Base-by-base conservation (phyloP, 2,113 vertebrate genomes). In the Gavialis gangeticus region DNA sequence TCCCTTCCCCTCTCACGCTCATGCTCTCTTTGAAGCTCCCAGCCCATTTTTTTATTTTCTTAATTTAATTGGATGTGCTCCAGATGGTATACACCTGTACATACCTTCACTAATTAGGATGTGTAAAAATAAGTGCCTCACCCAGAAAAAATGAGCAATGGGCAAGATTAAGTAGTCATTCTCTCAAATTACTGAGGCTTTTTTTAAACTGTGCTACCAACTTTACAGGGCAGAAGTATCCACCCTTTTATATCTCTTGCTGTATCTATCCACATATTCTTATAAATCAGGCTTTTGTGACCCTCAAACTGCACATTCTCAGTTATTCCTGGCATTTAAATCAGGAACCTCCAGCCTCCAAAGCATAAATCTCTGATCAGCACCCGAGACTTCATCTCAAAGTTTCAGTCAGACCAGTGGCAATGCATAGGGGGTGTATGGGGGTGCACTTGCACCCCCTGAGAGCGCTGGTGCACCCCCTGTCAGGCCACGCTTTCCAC, bases 21-120 rank as follows among this genome's bases (percentile, higher is more conserved):
- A 21, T 57, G 3, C 21, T 82, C 62, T 88, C 60, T 4, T 0
- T 1, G 0, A 76, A 22, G 64, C 24, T 84, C 66, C 22, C 64
- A 84, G 75, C 13, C 21, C 3, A 0, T 87, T 86, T 86, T 46
- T 94, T 88, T 4, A 80, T 87, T 71, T 19, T 91, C 8, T 12
- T 78, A 34, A 66, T 64, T 90, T 93, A 88, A 88, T 0, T 88
- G 76, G 18, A 54, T 54, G 6, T 25, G 37, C 34, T 95, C 25
- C 87, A 94, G 79, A 73, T 90, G 79, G 85, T 79, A 91, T 73
- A 78, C 73, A 93, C 64, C 91, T 95, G 81, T 76, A 66, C 1
- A 3, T 56, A 19, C 18, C 71, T 55, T 22, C 8, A 16, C 76
- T 88, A 85, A 84, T 71, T 88, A 86, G 0, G 0, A 66, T 75